A percentile compares a stretch with the other conserved stretches of the same genome.
Evolutionary conservation across 2,888 invertebrate species (phyloP).

Genomic region (Drymonia ruficornis): DNA sequence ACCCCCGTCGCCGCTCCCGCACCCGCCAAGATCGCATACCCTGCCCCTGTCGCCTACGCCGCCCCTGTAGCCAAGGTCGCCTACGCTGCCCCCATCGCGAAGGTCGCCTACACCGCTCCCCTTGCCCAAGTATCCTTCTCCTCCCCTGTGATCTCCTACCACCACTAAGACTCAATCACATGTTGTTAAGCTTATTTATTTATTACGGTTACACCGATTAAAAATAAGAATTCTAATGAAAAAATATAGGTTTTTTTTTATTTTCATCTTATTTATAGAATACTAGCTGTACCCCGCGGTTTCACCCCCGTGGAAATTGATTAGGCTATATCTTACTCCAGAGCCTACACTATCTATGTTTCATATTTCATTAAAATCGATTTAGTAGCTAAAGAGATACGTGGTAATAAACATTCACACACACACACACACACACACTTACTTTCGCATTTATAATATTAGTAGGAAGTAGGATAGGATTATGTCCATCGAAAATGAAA

Average conservation of each 20-base stretch:
- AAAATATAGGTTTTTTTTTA: conserved; percentile 1
- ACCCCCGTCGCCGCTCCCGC: conserved; percentile 49
- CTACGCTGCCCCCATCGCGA: conserved; percentile 43
- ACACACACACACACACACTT: no score
- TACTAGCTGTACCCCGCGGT: no score
- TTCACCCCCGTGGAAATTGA: no score
- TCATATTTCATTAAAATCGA: no score
- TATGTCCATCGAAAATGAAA: no score
- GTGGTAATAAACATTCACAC: no score
- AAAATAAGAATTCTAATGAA: not conserved
- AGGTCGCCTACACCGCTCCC: conserved; percentile 14
- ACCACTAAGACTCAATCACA: conserved; percentile 4
- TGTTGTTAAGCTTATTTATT: not conserved
- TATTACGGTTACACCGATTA: not conserved
- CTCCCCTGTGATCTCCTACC: conserved; percentile 5
- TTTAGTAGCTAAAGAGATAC: no score
- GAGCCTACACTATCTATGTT: no score
- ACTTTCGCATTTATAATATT: no score
- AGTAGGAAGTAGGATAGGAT: no score
- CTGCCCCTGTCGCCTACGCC: conserved; percentile 39
- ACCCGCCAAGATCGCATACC: conserved; percentile 35
- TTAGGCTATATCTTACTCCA: no score
- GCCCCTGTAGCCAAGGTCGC: conserved; percentile 45
- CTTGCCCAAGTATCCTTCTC: conserved; percentile 12
- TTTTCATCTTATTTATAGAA: not conserved